A percentile compares a stretch with the other conserved stretches of the same genome.
Conservation (phyloP, 2,797 vertebrate species). For the Coccyzus lansbergi region DNA sequence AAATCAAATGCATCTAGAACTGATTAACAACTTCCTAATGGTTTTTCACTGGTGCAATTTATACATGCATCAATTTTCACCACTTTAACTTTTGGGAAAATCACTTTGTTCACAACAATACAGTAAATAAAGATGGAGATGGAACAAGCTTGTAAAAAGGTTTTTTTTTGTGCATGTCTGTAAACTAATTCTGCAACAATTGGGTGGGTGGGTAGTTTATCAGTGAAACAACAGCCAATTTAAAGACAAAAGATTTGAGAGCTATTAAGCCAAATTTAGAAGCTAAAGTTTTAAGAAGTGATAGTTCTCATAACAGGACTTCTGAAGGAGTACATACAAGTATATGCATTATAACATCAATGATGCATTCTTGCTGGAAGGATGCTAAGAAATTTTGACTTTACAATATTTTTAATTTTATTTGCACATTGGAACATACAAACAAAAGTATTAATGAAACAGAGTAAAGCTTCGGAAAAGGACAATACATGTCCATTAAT, state of each 20-base stretch:
- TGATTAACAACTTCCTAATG: neutral
- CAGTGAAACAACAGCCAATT: neutral
- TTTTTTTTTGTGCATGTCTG: neutral
- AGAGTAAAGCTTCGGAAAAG: neutral
- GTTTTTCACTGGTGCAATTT: neutral
- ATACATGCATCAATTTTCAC: neutral
- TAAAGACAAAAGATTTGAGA: neutral
- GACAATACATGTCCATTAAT: neutral
- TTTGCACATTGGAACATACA: slow-evolving; percentile 37
- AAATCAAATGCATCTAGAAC: neutral
- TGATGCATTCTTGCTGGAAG: neutral
- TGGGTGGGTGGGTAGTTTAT: neutral
- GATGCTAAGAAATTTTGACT: neutral
- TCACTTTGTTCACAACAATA: neutral
- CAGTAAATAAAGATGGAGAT: neutral
- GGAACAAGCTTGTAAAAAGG: neutral
- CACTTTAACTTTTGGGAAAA: neutral
- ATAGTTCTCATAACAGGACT: neutral
- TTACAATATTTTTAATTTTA: slow-evolving; percentile 26
- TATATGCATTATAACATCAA: neutral
- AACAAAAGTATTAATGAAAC: neutral
- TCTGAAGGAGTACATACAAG: neutral
- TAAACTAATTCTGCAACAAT: neutral
- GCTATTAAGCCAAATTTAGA: neutral
- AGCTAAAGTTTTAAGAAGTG: neutral